Evolutionary conservation across 2,797 vertebrate genomes (phyloP).

Genomic region (Eulemur rubriventer): DNA sequence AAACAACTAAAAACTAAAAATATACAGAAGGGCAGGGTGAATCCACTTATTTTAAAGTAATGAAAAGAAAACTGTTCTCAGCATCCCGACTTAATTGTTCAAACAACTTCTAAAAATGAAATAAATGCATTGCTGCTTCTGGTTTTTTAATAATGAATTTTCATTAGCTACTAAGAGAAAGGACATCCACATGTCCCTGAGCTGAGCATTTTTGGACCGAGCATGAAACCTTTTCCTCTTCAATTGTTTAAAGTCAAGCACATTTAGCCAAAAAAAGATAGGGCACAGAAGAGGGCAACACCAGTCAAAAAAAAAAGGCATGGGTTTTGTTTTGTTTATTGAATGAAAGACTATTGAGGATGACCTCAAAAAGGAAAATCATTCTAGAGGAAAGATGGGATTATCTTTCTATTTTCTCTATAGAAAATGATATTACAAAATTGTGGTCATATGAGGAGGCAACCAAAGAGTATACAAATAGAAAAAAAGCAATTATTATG

Average conservation of each 20-base stretch:
- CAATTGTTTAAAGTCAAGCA: slow-evolving; percentile 18
- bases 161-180: slow-evolving; percentile 40
- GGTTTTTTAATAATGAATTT: background rate
- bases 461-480: background rate
- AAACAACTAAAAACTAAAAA: background rate
- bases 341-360: background rate
- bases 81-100: background rate
- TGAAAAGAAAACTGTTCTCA: background rate
- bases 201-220: background rate
- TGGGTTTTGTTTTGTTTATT: background rate
- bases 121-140: background rate
- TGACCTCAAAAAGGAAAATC: background rate
- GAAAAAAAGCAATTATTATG: background rate
- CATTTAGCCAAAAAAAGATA: background rate
- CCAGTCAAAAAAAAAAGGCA: background rate
- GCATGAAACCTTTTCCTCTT: background rate
- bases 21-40: background rate
- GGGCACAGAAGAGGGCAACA: background rate
- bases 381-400: background rate
- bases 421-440: background rate
- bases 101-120: background rate
- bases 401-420: background rate
- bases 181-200: background rate
- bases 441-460: background rate
- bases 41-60: background rate